Base-by-base conservation (phyloP, 2,113 vertebrate genomes). In the Climacteris rufus region DNA sequence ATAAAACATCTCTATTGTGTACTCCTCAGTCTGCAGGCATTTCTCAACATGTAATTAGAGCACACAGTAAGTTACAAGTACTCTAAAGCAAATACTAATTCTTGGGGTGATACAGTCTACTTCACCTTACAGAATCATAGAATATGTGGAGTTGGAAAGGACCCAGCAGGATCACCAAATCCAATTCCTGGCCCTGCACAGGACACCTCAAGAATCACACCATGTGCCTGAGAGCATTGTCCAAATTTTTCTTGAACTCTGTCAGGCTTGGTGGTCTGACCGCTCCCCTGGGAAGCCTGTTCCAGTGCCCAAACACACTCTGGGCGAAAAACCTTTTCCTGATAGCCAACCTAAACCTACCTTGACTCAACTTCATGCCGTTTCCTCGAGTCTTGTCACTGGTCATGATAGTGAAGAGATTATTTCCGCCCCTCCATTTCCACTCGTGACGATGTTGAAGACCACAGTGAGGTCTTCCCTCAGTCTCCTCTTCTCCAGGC, bases 151-250 rank as follows among this genome's bases (percentile, higher is more conserved):
- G 37, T 9, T 59, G 33, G 37, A 65, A 71, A 45, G 17, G 14
- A 65, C 4, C 10, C 52, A 59, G 15, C 37, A 71, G 17, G 23
- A 44, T 18, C 64, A 63, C 33, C 0, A 0, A 52, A 24, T 78
- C 21, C 16, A 39, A 22, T 28, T 47, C 20, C 53, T 22, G 61
- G 24, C 11, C 24, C 45, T 75, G 54, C 11, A 45, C 16, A 39
- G n/a, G 11, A 40, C 53, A n/a, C 6, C 20, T 16, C 45, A 66
- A 39, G 16, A 59, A n/a, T 17, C 42, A 30, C 10, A 39, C 4
- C 23, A 22, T 4, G 1, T 60, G 30, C 16, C 25, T n/a, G 22
- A 66, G 27, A 53, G 20, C 11, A 7, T 18, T 8, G 16, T 39
- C 69, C 61, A 53, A 82, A 75, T 6, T 1, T 11, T 68, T 45